These are phyloP conservation scores for Cydia amplana DNA, from an alignment of 1,140 invertebrate species.

Conservation along the genomic window DNA sequence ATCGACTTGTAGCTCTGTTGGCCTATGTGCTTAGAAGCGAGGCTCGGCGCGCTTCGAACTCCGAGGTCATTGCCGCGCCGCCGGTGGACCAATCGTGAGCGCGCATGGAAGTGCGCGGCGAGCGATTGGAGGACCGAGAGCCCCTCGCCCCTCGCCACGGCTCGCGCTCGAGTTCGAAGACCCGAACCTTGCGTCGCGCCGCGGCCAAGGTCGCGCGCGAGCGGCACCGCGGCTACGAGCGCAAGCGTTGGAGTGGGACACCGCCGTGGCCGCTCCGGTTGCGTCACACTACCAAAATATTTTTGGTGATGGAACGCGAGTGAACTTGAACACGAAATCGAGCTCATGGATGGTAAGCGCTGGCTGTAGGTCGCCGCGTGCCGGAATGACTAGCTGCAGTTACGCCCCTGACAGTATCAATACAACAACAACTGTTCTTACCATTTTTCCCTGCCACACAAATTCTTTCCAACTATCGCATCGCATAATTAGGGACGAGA, in stretches of 20 bases:
- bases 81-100: constrained; percentile 67
- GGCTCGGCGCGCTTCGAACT: constrained; percentile 79
- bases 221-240: constrained; percentile 58
- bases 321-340: constrained; percentile 78
- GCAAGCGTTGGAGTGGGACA: constrained; percentile 69
- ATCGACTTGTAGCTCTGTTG: constrained; percentile 60
- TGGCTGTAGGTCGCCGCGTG: constrained; percentile 72
- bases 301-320: constrained; percentile 78
- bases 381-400: constrained; percentile 73
- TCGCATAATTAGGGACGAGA: neutral
- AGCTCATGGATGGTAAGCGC: constrained; percentile 71
- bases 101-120: constrained; percentile 64
- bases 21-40: constrained; percentile 62
- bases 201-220: constrained; percentile 79
- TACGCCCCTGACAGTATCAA: constrained; percentile 5
- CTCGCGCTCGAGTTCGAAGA: constrained; percentile 76
- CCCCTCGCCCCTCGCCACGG: constrained; percentile 58
- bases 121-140: constrained; percentile 64
- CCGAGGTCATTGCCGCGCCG: constrained; percentile 80
- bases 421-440: neutral
- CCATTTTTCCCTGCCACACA: neutral
- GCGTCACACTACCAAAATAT: constrained; percentile 79
- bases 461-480: neutral
- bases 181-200: constrained; percentile 79
- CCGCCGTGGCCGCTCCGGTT: constrained; percentile 61